Evolutionary conservation across 2,797 vertebrate species (phyloP).

Genomic region (Aplochiton taeniatus): DNA sequence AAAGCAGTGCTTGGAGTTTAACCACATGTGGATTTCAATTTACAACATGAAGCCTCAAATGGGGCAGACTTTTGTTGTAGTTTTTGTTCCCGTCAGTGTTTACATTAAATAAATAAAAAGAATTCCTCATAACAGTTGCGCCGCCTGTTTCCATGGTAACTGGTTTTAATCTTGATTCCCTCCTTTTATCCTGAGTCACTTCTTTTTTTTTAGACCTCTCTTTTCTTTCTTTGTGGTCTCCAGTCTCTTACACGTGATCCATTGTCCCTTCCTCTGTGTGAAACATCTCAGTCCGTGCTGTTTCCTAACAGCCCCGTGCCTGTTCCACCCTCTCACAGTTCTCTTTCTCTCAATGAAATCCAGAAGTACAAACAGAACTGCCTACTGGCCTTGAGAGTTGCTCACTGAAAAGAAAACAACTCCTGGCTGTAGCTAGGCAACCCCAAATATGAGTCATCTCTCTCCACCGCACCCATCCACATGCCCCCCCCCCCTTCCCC

Average conservation of each 20-base stretch:
- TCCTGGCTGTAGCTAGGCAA: constrained; percentile 76
- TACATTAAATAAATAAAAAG: constrained; percentile 44
- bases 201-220: constrained; percentile 11
- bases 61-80: constrained; percentile 8
- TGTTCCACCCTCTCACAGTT: constrained; percentile 34
- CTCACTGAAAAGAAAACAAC: constrained; percentile 71
- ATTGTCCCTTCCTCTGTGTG: constrained; percentile 35
- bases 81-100: constrained; percentile 41
- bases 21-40: background rate
- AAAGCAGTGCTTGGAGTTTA: constrained; percentile 13
- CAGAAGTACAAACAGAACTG: constrained; percentile 66
- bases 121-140: constrained; percentile 48
- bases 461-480: constrained; percentile 66
- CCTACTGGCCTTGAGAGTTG: constrained; percentile 38
- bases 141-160: constrained; percentile 65
- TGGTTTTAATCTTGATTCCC: constrained; percentile 45
- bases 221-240: constrained; percentile 25
- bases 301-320: constrained; percentile 23
- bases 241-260: constrained; percentile 48
- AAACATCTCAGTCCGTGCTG: constrained; percentile 49
- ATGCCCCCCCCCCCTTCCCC: constrained; percentile 37
- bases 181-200: constrained; percentile 18
- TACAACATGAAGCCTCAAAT: constrained; percentile 15
- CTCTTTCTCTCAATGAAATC: constrained; percentile 68
- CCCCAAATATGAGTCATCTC: constrained; percentile 77